Percentiles rank a stretch among this genome's conserved stretches.
These are phyloP conservation scores for Andrena praecox DNA, from an alignment of 2,888 invertebrate species.

Conservation along the genomic window DNA sequence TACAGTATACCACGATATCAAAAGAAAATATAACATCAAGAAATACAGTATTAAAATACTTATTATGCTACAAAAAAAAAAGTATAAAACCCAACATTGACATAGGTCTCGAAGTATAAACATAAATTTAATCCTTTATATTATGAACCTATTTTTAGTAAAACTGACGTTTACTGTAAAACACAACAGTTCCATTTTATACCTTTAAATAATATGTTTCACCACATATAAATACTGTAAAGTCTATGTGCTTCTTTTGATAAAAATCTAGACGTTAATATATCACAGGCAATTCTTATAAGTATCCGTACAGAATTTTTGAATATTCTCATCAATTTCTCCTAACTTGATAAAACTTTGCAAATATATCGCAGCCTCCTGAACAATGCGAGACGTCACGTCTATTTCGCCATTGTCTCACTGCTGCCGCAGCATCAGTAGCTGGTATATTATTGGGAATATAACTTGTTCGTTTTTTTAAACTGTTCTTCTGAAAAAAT, in stretches of 20 bases:
- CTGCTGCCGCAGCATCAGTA: conserved; percentile 2
- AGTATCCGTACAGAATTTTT: conserved; percentile 23
- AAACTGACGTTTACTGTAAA: conserved; percentile 27
- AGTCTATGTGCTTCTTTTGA: conserved; percentile 4
- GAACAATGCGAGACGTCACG: conserved; percentile 36
- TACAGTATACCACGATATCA: conserved; percentile 36
- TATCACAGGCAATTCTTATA: conserved; percentile 24
- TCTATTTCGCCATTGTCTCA: conserved; percentile 31
- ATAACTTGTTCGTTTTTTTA: conserved; percentile 3
- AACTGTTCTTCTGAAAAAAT: conserved; percentile 8
- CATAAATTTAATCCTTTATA: conserved; percentile 21
- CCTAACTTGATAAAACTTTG: background rate
- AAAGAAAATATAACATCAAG: conserved; percentile 43
- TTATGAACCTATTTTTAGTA: conserved; percentile 25
- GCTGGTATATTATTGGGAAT: background rate
- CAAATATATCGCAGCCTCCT: conserved; percentile 6
- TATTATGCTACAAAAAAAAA: conserved; percentile 44
- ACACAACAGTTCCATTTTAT: conserved; percentile 28
- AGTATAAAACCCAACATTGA: conserved; percentile 42
- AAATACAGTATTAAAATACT: conserved; percentile 43
- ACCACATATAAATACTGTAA: conserved; percentile 14
- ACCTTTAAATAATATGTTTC: conserved; percentile 25
- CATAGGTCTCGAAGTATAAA: conserved; percentile 28
- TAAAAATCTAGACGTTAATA: conserved; percentile 23
- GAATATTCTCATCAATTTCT: background rate